Evolutionary conservation across 2,888 invertebrate genomes (phyloP), one percentile per base, ranked within the genome.

Genomic region (Eupeodes latifasciatus): DNA sequence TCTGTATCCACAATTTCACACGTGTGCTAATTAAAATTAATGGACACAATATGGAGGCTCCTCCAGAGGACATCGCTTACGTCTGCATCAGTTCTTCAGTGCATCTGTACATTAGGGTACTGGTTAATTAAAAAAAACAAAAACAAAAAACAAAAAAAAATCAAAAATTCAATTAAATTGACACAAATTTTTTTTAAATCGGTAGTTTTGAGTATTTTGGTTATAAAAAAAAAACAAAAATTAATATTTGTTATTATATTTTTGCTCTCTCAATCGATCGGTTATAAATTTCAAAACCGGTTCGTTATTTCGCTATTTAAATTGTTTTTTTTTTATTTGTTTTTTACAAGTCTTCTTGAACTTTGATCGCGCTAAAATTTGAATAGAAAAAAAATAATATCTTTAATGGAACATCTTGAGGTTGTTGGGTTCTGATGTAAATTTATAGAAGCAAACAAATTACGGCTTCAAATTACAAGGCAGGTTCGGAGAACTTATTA

Each of bases 101-200:
- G 90, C 91, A 91, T 91, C 90, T 92, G 90, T 91, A 91, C 91
- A 91, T 93, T 93, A 92, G 93, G 93, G 93, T 93, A 93, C 92
- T 93, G 93, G 92, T 92, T 93, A 90, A 88, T 91, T 90, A 91
- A 92, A 91, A 91, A 90, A 90, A 90, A 90, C 90, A 85, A 89
- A 81, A 89, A 91, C 90, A 89, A 90, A 80, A 74, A 67, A 79
- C 51, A 62, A 67, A 84, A 80, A 71, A 62, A 49, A 84, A 57
- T 57, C 55, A 57, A 82, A 78, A 78, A 59, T 61, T 77, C 55
- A 79, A 89, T 89, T 84, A 72, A 89, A 86, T 77, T 80, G 59
- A 72, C 59, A 72, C 72, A 72, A 61, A 76, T 71, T 64, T 87
- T 80, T 27, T 27, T 27, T 27, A 27, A 80, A 74, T 81, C 84